A percentile compares a stretch with the other conserved stretches of the same genome.
These are phyloP conservation scores for Phoebastria nigripes DNA, from an alignment of 2,797 vertebrate species.

Conservation along the genomic window DNA sequence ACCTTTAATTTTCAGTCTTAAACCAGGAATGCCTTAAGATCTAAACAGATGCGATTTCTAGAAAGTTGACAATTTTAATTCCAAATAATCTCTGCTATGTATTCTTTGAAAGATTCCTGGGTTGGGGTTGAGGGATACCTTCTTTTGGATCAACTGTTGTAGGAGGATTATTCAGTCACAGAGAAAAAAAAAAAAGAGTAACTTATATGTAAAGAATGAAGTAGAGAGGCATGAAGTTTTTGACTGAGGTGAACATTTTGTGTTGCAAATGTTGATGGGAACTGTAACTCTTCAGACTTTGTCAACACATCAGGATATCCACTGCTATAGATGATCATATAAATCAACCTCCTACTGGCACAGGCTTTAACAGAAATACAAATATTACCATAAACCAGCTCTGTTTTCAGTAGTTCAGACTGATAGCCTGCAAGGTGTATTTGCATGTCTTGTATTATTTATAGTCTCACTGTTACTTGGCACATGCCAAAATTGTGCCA, in stretches of 20 bases:
- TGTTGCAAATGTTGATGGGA: neutral
- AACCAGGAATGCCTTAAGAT: neutral
- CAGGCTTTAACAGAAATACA: neutral
- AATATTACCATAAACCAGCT: neutral
- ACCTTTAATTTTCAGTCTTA: neutral
- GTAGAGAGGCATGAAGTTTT: neutral
- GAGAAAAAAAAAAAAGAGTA: neutral
- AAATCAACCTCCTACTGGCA: neutral
- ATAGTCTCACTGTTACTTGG: neutral
- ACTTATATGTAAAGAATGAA: neutral
- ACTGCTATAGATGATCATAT: neutral
- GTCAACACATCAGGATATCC: neutral
- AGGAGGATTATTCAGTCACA: neutral
- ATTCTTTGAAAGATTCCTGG: neutral
- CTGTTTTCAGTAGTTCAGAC: neutral
- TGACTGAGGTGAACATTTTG: neutral
- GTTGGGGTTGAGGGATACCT: neutral
- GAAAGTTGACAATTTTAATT: neutral
- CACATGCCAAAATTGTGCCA: neutral
- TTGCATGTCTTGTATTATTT: neutral
- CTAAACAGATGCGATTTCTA: neutral
- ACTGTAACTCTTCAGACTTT: neutral
- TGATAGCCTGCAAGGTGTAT: neutral
- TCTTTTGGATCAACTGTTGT: neutral
- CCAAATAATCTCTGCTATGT: neutral